Percentiles rank a stretch among this genome's conserved stretches.
Evolutionary conservation across 2,888 invertebrate genomes (phyloP).

Genomic region (Aelia acuminata): DNA sequence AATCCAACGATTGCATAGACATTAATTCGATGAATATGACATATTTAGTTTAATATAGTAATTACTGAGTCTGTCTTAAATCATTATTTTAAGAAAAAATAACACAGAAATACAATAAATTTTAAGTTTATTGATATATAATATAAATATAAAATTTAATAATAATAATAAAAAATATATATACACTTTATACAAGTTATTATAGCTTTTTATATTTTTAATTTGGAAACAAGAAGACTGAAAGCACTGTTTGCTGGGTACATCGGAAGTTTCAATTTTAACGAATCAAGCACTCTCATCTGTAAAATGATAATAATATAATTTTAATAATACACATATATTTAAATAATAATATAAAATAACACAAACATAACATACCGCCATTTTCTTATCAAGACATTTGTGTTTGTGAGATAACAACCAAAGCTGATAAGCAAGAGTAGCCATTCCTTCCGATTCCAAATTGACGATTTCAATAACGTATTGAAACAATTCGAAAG

Average conservation of each 20-base stretch:
- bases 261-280: conserved; percentile 51
- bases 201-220: conserved; percentile 29
- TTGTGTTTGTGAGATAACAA: conserved; percentile 80
- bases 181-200: background rate
- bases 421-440: conserved; percentile 86
- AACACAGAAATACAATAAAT: background rate
- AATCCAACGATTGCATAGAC: no score
- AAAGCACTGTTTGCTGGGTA: conserved; percentile 56
- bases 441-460: conserved; percentile 74
- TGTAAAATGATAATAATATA: conserved; percentile 26
- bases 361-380: conserved; percentile 67
- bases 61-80: no score
- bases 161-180: conserved; percentile 36
- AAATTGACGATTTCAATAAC: conserved; percentile 79
- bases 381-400: conserved; percentile 73
- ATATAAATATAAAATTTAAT: conserved; percentile 43
- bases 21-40: no score
- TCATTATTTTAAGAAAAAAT: no score
- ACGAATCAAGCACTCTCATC: conserved; percentile 24
- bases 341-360: background rate
- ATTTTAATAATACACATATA: background rate
- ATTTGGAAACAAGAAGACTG: conserved; percentile 52
- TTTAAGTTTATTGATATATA: background rate
- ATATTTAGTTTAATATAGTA: no score
- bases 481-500: conserved; percentile 81